Evolutionary conservation across 2,888 invertebrate genomes (phyloP), one percentile per base, ranked within the genome.

Genomic region (Ecdyonurus torrentis): DNA sequence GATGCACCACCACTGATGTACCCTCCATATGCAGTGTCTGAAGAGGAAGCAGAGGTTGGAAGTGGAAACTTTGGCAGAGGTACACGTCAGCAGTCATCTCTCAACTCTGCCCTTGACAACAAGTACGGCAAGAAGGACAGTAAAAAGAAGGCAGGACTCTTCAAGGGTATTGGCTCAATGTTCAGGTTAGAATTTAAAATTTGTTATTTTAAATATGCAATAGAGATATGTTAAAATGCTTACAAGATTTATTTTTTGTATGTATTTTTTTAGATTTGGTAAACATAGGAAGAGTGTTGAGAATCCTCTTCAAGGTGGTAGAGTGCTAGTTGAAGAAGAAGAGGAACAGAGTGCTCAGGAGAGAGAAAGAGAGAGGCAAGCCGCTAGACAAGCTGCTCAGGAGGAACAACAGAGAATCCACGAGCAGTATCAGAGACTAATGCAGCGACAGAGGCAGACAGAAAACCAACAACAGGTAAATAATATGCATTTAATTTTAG

Each of bases 101-200:
- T 91, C 7, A 85, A 90, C 78, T 81, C 82, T 1, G 81, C 79
- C 1, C 65, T 71, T 58, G 82, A 83, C 69, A 78, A 77, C 59
- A 83, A 83, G 70, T 75, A 76, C 65, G 77, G 76, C 64, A 70
- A 70, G 79, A 76, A 76, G 68, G 67, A 69, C 2, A 71, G 71
- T 20, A 78, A 78, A 72, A 89, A 89, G 74, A 88, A 88, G 70
- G 63, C 86, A 0, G 86, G 91, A 1, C 75, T 92, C 25, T 78
- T 93, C 61, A 89, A 90, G 73, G 89, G 89, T 7, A 79, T 87
- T 62, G 86, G 87, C 10, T 85, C 84, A 10, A 86, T 88, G 85
- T 86, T 88, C 72, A 81, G 85, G 85, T 85, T 73, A 71, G 69
- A 70, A 69, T 37, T 37, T 37, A 10, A 37, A 10, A 37, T n/a